Evolutionary conservation across 1,140 invertebrate genomes (phyloP), one percentile per base, ranked within the genome.

Genomic region (Nebria ingens): DNA sequence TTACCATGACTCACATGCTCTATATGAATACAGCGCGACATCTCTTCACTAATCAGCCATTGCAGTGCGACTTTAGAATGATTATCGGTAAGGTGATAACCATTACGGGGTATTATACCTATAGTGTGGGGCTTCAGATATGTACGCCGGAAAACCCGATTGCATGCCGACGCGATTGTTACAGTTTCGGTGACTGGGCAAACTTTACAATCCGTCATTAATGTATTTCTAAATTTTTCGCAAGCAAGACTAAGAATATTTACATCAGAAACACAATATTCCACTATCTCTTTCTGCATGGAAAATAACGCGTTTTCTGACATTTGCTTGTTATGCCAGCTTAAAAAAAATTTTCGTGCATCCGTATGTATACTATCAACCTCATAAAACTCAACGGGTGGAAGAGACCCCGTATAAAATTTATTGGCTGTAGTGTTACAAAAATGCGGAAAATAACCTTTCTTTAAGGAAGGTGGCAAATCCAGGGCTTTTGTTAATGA

Each of bases 401-500:
- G 59, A 1, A 64, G 17, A 3, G 58, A 49, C 23, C 61, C 62
- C 13, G 45, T 34, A 52, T 64, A 65, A 50, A 49, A 40, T 51
- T 58, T 15, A 56, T 59, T 59, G 21, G 42, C 56, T 12, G 17
- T n/a, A 1, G 21, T 59, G 52, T 61, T 65, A 55, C 60, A 62
- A 2, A 62, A 53, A 54, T 64, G 58, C 6, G 60, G 60, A 54
- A 62, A 63, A 45, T 60, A 59, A 1, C 60, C 63, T 45, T 62
- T 63, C 25, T 42, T 45, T n/a, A 19, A 1, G 4, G 13, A 6
- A 29, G 4, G 25, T 29, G 15, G 19, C 23, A 64, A 38, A 12
- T n/a, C 57, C 38, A 63, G 60, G 6, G 54, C 57, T 52, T 59
- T 53, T 13, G 56, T 56, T 17, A 62, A 21, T 29, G 25, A 4